Evolutionary conservation across 2,113 vertebrate genomes (phyloP).

Genomic region (Macrotis lagotis): DNA sequence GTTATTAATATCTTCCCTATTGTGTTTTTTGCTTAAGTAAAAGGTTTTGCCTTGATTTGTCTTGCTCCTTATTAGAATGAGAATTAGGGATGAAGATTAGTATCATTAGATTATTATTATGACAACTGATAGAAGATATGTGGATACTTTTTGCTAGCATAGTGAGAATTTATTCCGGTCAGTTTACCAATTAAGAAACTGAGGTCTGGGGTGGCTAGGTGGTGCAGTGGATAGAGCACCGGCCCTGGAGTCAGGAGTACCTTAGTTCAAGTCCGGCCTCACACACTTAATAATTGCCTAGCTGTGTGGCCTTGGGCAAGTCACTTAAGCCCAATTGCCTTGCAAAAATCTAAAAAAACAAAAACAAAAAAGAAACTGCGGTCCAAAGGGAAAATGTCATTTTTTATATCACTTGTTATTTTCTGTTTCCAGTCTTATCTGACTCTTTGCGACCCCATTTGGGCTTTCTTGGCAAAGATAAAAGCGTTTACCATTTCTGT

Average conservation of each 20-base stretch:
- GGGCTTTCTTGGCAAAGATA: not conserved
- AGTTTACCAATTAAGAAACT: too few relatives aligned
- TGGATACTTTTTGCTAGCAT: not conserved
- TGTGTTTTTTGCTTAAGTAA: not conserved
- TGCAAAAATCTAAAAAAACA: too few relatives aligned
- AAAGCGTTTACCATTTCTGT: not conserved
- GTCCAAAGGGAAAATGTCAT: not conserved
- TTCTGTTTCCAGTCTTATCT: not conserved
- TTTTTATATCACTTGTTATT: not conserved
- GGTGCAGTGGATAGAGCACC: too few relatives aligned
- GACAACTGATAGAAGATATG: not conserved
- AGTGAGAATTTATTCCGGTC: not conserved
- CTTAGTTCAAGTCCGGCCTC: too few relatives aligned
- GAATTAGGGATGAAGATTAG: not conserved
- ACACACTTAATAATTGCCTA: too few relatives aligned
- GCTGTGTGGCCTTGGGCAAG: too few relatives aligned
- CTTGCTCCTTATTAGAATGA: not conserved
- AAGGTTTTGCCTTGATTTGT: not conserved
- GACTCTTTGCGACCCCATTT: not conserved
- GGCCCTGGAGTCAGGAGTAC: too few relatives aligned
- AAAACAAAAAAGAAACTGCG: not conserved
- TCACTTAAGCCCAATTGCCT: too few relatives aligned
- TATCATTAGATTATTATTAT: not conserved
- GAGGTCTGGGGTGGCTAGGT: too few relatives aligned
- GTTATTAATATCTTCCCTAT: not conserved